These are phyloP conservation scores for Carapus acus DNA, from an alignment of 2,797 vertebrate species.

Conservation along the genomic window DNA sequence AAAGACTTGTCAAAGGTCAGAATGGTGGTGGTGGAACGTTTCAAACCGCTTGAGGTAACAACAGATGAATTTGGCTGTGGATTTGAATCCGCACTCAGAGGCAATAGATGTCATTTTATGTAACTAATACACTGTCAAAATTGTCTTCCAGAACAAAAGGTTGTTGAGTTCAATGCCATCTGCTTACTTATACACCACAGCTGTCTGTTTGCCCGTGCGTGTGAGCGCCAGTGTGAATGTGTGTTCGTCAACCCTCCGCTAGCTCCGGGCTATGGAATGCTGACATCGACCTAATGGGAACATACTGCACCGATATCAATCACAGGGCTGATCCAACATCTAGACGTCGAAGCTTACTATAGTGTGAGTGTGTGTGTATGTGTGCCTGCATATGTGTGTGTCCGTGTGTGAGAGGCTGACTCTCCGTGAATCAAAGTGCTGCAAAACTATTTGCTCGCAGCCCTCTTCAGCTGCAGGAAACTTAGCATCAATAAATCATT, in stretches of 20 bases:
- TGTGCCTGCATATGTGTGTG: too few relatives aligned
- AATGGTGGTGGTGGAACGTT: not conserved
- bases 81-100: not conserved
- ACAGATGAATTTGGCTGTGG: not conserved
- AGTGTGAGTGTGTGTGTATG: too few relatives aligned
- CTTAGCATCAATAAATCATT: not conserved
- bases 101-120: constrained; percentile 15
- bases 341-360: constrained; percentile 7
- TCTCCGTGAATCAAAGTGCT: not conserved
- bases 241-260: constrained; percentile 11
- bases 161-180: constrained; percentile 54
- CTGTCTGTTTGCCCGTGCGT: constrained; percentile 19
- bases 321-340: not conserved
- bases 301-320: constrained; percentile 27
- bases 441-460: not conserved
- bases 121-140: constrained; percentile 18
- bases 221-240: constrained; percentile 17
- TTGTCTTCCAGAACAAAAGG: constrained; percentile 53
- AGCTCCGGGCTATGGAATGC: constrained; percentile 19
- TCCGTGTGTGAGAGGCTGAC: constrained; percentile 11
- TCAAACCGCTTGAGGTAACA: not conserved
- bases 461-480: not conserved
- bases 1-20: not conserved
- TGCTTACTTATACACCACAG: constrained; percentile 29
- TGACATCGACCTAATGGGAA: constrained; percentile 27